Percentiles rank a stretch among this genome's conserved stretches.
Conservation (phyloP, 2,113 vertebrate species). For the Plectropomus leopardus region DNA sequence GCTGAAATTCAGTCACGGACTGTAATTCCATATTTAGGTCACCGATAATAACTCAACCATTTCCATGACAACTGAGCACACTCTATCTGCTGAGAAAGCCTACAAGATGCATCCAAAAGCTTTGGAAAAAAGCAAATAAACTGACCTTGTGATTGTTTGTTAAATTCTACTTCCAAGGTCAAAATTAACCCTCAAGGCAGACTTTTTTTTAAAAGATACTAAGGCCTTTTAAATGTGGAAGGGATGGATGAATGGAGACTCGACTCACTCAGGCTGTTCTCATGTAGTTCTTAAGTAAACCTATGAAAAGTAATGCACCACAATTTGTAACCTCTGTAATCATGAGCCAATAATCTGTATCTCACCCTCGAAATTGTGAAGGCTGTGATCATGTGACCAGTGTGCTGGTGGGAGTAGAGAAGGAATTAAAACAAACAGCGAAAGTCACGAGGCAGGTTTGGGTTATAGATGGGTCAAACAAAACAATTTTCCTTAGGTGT, state of each 20-base stretch:
- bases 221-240: not conserved
- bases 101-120: not conserved
- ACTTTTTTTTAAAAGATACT: not conserved
- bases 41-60: not conserved
- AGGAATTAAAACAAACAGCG: no score
- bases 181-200: not conserved
- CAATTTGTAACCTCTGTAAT: no score
- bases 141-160: not conserved
- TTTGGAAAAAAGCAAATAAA: not conserved
- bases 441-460: no score
- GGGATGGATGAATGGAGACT: not conserved
- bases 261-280: not conserved
- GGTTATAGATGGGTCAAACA: no score
- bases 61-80: conserved; percentile 4
- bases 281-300: no score
- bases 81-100: not conserved
- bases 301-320: no score
- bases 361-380: no score
- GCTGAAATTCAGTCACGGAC: not conserved
- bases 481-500: no score
- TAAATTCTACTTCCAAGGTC: not conserved
- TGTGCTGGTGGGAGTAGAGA: no score
- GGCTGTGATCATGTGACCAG: no score
- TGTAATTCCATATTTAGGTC: conserved; percentile 1
- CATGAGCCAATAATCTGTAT: no score